These are phyloP conservation scores for Nomia melanderi DNA, from an alignment of 1,140 invertebrate genomes.

Conservation along the genomic window DNA sequence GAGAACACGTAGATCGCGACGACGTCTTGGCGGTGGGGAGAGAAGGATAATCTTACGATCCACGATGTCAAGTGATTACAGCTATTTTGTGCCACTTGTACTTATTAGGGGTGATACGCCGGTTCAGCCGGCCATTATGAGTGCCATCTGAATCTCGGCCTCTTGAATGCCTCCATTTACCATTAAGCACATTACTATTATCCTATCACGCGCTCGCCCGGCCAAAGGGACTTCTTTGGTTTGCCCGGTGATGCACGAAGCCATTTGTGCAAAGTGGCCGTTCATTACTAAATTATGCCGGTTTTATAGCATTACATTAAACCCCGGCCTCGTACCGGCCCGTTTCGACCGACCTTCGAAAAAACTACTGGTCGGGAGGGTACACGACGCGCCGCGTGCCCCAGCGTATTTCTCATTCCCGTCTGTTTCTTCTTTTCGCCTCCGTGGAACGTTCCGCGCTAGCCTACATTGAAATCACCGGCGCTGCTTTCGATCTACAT, in stretches of 20 bases:
- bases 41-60: conserved; percentile 74
- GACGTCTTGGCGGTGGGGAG: conserved; percentile 57
- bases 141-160: conserved; percentile 79
- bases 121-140: conserved; percentile 77
- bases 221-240: conserved; percentile 76
- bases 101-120: conserved; percentile 80
- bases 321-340: conserved; percentile 54
- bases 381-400: conserved; percentile 26
- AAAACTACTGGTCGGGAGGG: conserved; percentile 54
- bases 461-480: too few relatives aligned
- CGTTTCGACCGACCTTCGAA: conserved; percentile 63
- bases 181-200: conserved; percentile 82
- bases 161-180: conserved; percentile 81
- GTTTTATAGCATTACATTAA: conserved; percentile 78
- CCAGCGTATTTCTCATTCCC: conserved; percentile 41
- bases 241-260: conserved; percentile 75
- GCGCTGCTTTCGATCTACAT: too few relatives aligned
- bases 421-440: conserved; percentile 12
- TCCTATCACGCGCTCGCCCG: conserved; percentile 78
- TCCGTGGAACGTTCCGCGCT: not conserved
- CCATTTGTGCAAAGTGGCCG: conserved; percentile 80
- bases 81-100: conserved; percentile 82
- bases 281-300: conserved; percentile 80
- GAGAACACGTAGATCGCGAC: conserved; percentile 41
- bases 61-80: conserved; percentile 78